Evolutionary conservation across 1,140 invertebrate species (phyloP).

Genomic region (Pseudomyrmex dendroicus): DNA sequence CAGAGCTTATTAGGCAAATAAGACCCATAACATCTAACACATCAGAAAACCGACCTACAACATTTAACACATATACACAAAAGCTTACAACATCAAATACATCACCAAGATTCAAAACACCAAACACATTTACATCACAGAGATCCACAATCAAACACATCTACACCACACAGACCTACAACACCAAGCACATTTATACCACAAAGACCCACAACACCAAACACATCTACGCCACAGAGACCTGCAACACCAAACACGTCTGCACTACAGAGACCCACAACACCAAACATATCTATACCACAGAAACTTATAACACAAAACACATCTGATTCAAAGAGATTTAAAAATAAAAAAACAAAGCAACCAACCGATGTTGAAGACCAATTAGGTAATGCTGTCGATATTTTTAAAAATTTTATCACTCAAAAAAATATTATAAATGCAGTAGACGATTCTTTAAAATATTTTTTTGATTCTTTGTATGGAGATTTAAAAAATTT

Average conservation of each 20-base stretch:
- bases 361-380: neutral
- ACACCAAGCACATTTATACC: neutral
- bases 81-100: neutral
- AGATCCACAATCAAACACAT: too few relatives aligned
- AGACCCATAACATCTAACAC: neutral
- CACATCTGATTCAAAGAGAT: neutral
- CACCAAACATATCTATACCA: too few relatives aligned
- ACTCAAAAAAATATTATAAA: neutral
- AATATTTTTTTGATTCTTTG: neutral
- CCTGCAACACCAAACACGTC: too few relatives aligned
- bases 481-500: neutral
- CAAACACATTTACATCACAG: too few relatives aligned
- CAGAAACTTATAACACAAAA: too few relatives aligned
- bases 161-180: neutral
- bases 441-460: slow-evolving; percentile 1
- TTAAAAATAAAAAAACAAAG: neutral
- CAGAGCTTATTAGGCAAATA: neutral
- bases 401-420: neutral
- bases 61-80: neutral
- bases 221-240: too few relatives aligned
- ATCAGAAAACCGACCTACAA: neutral
- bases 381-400: neutral
- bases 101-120: too few relatives aligned
- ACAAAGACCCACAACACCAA: too few relatives aligned
- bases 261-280: too few relatives aligned